phyloP scores from a whole-genome alignment of 2,113 vertebrate species.

The Octodon degus region DNA sequence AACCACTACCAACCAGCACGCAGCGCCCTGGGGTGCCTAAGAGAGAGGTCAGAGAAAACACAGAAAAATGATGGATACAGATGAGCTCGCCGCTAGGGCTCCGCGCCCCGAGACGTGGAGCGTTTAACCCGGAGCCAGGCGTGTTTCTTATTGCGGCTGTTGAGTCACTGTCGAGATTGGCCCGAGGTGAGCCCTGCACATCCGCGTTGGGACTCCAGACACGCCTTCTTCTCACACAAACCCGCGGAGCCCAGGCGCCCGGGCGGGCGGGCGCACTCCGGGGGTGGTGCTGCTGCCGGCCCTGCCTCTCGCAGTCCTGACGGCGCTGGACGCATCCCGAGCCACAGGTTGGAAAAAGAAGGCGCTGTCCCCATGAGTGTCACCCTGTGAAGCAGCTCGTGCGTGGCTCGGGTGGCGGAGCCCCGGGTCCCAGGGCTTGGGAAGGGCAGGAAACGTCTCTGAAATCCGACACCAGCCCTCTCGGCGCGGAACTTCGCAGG shows the following conservation, averaged over 20 bases:
- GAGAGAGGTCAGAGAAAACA: not conserved
- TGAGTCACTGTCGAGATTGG: slow-evolving; percentile 76
- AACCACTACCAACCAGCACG: not conserved
- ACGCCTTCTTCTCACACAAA: slow-evolving; percentile 77
- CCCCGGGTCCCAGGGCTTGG: not conserved
- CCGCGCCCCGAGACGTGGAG: not conserved
- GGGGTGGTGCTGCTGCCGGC: slow-evolving; percentile 77
- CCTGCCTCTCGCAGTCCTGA: not conserved
- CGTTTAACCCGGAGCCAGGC: not conserved
- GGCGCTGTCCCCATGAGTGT: not conserved
- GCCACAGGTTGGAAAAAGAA: slow-evolving; percentile 47
- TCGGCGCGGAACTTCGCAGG: not conserved
- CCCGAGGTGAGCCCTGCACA: slow-evolving; percentile 75
- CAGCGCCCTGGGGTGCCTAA: not conserved
- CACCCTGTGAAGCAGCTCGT: not conserved
- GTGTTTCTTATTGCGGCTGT: not conserved
- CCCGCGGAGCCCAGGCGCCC: slow-evolving; percentile 56
- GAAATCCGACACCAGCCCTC: slow-evolving; percentile 59
- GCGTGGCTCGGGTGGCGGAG: fast-evolving
- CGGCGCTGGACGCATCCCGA: not conserved
- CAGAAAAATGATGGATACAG: not conserved
- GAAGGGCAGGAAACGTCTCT: not conserved
- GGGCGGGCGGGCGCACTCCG: not conserved
- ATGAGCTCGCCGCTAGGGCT: not conserved
- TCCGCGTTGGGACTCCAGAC: slow-evolving; percentile 74